Base-by-base conservation (phyloP, 2,888 invertebrate genomes). In the Catocala sponsa region DNA sequence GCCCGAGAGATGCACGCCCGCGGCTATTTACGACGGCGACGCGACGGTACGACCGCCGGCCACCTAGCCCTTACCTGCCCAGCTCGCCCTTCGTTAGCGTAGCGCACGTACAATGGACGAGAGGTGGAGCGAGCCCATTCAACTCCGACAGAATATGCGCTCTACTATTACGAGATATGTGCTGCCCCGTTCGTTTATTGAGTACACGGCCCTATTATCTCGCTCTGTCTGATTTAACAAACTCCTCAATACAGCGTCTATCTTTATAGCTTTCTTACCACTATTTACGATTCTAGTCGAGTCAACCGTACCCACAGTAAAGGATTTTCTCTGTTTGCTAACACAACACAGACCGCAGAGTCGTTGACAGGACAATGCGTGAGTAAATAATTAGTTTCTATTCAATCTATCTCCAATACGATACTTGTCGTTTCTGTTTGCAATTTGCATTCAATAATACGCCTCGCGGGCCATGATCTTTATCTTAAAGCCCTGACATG, bases 371-470 rank as follows among this genome's bases (percentile, higher is more conserved):
- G 82, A 88, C 89, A 91, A 91, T 89, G 82, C 83, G 79, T 84
- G 82, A 83, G 85, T 86, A 88, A 87, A 90, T 89, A 88, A 88
- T 89, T 88, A 87, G 84, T 84, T 85, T 82, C 84, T 82, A 85
- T 87, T 88, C 74, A 71, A 77, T 77, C 85, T 86, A 81, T 84
- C 82, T 82, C 71, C 69, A 75, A 73, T 73, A 76, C 76, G 76
- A 76, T 74, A 74, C 81, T 76, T 81, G 81, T 80, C 82, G 81
- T 74, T 82, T 78, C 77, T 76, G 79, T 81, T 79, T 80, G 80
- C 84, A 86, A 91, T 92, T 91, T 91, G 87, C 88, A 91, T 91
- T 91, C 87, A 91, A 91, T 91, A 89, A 86, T 83, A 84, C 81
- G 72, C 81, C 77, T 79, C 71, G 80, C 74, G 75, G 83, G 81